Base-by-base conservation (phyloP, 2,888 invertebrate genomes). In the Tinea semifulvella region DNA sequence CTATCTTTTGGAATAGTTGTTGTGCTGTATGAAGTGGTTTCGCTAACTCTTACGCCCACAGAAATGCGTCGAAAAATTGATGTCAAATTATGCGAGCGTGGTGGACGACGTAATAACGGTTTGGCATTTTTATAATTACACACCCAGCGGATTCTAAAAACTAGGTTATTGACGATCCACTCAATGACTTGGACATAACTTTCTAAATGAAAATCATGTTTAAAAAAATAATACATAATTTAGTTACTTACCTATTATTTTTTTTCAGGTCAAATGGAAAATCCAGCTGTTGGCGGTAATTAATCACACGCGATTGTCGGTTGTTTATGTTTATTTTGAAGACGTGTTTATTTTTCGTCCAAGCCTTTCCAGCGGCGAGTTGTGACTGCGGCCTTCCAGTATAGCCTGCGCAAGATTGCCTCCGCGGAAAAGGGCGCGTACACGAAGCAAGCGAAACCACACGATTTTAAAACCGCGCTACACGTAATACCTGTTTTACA, bases 351-450 rank as follows among this genome's bases (percentile, higher is more conserved):
- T n/a, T n/a, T n/a, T n/a, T n/a, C 36, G 18, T 36, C 36, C 36
- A 18, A 36, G 18, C 18, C 16, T 36, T 10, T 7, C 2, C 2
- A 18, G 8, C 10, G 36, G 16, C 18, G 36, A 18, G 18, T 10
- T 18, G 36, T 18, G 18, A 17, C 36, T 18, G 13, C 7, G 14
- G 31, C 31, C 13, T n/a, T n/a, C 25, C 6, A 7, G 25, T 22
- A 22, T 7, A 36, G 36, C 36, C 36, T 36, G 36, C 36, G 36
- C 36, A 36, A 36, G 36, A 36, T 36, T 36, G 7, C 17, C 3
- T 14, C 10, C 35, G 2, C 18, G 16, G 36, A 14, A 10, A 36
- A 36, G 36, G 36, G 36, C 10, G 36, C 10, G 17, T 18, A 36
- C 36, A 36, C 4, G 3, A 18, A 17, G 36, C 36, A 18, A 2